phyloP scores from a whole-genome alignment of 2,888 invertebrate genomes.

The Archips xylosteana region DNA sequence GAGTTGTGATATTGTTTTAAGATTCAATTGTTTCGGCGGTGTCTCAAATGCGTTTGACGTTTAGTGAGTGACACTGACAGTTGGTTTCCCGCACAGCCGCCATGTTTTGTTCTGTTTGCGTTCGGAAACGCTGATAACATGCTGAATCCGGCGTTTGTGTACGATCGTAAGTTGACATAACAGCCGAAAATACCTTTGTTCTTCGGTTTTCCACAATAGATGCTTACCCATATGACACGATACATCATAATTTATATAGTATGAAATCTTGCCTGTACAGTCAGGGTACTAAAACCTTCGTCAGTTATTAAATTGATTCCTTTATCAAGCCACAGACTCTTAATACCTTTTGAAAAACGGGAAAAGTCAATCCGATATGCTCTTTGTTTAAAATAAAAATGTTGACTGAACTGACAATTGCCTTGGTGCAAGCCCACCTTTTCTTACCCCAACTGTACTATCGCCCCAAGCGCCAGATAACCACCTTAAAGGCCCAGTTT shows the following conservation, averaged over 20 bases:
- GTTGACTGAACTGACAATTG: too few relatives aligned
- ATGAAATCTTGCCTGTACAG: too few relatives aligned
- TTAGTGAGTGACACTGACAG: slow-evolving; percentile 51
- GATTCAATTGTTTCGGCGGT: slow-evolving; percentile 14
- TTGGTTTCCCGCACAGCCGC: slow-evolving; percentile 57
- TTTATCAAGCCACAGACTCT: too few relatives aligned
- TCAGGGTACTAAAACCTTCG: too few relatives aligned
- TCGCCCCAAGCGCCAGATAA: too few relatives aligned
- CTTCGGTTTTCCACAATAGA: slow-evolving; percentile 3
- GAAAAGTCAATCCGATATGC: too few relatives aligned
- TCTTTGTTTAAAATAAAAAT: too few relatives aligned
- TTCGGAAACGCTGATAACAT: slow-evolving; percentile 59
- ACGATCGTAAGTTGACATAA: slow-evolving; percentile 69
- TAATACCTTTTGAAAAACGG: too few relatives aligned
- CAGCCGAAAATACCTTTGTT: slow-evolving; percentile 15
- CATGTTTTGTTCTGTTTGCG: slow-evolving; percentile 59
- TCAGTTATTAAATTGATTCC: too few relatives aligned
- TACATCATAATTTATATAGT: not conserved
- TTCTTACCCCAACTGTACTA: too few relatives aligned
- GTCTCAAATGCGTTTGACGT: slow-evolving; percentile 26
- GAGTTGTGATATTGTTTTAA: slow-evolving; percentile 11
- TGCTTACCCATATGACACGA: not conserved
- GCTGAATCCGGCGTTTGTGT: slow-evolving; percentile 84
- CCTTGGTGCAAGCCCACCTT: too few relatives aligned
- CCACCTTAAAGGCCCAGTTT: too few relatives aligned